Base-by-base conservation (phyloP, 1,140 invertebrate genomes). In the Olivierus martensii region DNA sequence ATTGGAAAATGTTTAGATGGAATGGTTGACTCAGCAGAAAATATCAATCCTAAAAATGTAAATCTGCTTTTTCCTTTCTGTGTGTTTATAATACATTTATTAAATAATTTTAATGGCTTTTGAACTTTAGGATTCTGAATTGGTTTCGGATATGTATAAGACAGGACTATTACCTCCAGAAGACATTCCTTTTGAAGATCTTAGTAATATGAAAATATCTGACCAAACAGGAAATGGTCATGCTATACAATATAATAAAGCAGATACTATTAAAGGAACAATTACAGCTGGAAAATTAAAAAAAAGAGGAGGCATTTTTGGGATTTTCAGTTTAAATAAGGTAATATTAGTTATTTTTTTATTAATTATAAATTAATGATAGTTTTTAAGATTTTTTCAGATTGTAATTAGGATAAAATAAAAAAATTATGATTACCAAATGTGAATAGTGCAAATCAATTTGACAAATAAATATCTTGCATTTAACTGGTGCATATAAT, bases 111-210 rank as follows among this genome's bases (percentile, higher is more conserved):
- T 28, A 28, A 1, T 28, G 9, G 9, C 28, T 28, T 28, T 28
- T 28, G 28, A 28, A 28, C 4, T n/a, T 28, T 28, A 28, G 21
- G 41, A 43, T 22, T 86, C 84, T 44, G 67, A 79, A 61, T 63
- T 87, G 68, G 89, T 95, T 34, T 87, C 94, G 72, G 89, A 94
- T 62, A 77, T 84, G 67, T 94, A 88, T 70, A 95, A 96, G 69
- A 94, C 91, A 19, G 93, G 93, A 17, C 96, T 95, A 67, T 76
- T 80, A 49, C 89, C 90, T 19, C 93, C 93, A 1, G 82, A 80
- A 21, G 91, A 96, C 71, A 83, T 94, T 69, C 84, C 87, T n/a
- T 98, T 97, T 70, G 91, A 96, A 71, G 87, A 95, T 69, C 70
- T 94, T n/a, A 74, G 68, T 59, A 67, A 60, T 39, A 55, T 55